These are phyloP conservation scores for Nyctibius bracteatus DNA, from an alignment of 2,113 vertebrate genomes.

Conservation along the genomic window DNA sequence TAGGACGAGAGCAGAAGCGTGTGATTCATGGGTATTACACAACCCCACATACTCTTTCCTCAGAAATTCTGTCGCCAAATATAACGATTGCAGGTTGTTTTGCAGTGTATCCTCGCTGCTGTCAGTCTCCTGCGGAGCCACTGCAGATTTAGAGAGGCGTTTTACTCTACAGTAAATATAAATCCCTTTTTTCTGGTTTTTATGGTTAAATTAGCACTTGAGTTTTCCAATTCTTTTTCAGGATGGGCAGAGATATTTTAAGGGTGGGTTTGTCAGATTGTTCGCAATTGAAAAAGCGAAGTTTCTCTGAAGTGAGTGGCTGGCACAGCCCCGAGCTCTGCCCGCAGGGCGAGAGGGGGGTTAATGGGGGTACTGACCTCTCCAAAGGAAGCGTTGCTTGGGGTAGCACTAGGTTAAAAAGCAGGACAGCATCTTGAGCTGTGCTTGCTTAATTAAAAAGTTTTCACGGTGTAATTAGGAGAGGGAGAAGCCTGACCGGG, in stretches of 20 bases:
- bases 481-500: not conserved
- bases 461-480: not conserved
- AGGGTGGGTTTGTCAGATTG: not conserved
- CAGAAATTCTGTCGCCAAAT: not conserved
- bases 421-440: rapidly evolving
- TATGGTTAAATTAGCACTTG: constrained; percentile 5
- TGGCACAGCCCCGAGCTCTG: not conserved
- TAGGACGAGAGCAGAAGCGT: not conserved
- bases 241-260: not conserved
- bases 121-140: not conserved
- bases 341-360: not conserved
- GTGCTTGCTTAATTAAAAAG: not conserved
- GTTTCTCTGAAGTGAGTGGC: not conserved
- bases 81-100: not conserved
- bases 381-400: not conserved
- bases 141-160: not conserved
- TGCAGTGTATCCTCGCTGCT: constrained; percentile 3
- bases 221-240: not conserved
- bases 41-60: constrained; percentile 14
- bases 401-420: not conserved
- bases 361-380: not conserved
- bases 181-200: not conserved
- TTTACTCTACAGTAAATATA: constrained; percentile 16
- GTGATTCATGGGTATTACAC: constrained; percentile 43
- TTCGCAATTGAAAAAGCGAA: not conserved